A percentile compares a stretch with the other conserved stretches of the same genome.
These are phyloP conservation scores for Lacerta viridis DNA, from an alignment of 2,797 vertebrate genomes.

Conservation along the genomic window DNA sequence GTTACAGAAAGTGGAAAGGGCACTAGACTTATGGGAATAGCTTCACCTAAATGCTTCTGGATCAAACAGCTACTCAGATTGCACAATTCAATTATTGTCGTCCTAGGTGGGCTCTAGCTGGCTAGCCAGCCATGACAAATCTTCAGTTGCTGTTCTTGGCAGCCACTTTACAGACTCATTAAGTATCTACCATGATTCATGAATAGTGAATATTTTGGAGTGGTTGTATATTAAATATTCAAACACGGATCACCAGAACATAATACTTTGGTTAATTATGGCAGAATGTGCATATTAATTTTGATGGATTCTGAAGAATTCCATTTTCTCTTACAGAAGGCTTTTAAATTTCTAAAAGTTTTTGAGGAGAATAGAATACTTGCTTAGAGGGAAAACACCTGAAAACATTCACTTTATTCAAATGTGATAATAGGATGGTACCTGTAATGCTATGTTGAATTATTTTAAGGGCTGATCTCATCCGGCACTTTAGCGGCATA, in stretches of 20 bases:
- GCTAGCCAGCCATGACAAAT: not conserved
- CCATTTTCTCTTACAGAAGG: not conserved
- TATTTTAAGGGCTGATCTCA: slow-evolving; percentile 51
- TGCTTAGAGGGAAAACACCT: not conserved
- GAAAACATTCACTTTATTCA: not conserved
- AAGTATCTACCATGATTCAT: not conserved
- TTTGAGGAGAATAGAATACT: not conserved
- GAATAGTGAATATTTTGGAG: not conserved
- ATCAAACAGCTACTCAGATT: not conserved
- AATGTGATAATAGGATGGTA: slow-evolving; percentile 16
- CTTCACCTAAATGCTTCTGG: not conserved
- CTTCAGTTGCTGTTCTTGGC: not conserved
- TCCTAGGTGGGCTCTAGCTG: not conserved
- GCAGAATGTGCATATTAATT: not conserved
- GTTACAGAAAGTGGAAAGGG: not conserved
- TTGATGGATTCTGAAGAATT: not conserved
- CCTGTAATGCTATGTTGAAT: slow-evolving; percentile 21
- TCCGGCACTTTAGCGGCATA: slow-evolving; percentile 30
- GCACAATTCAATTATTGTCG: not conserved
- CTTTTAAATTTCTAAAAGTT: not conserved
- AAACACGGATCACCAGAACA: not conserved
- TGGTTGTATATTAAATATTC: not conserved
- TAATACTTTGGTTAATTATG: not conserved
- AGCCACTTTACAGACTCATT: not conserved
- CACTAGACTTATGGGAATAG: not conserved